A percentile compares a stretch with the other conserved stretches of the same genome.
Conservation (phyloP, 2,113 vertebrate genomes). For the Hippocampus mohnikei region DNA sequence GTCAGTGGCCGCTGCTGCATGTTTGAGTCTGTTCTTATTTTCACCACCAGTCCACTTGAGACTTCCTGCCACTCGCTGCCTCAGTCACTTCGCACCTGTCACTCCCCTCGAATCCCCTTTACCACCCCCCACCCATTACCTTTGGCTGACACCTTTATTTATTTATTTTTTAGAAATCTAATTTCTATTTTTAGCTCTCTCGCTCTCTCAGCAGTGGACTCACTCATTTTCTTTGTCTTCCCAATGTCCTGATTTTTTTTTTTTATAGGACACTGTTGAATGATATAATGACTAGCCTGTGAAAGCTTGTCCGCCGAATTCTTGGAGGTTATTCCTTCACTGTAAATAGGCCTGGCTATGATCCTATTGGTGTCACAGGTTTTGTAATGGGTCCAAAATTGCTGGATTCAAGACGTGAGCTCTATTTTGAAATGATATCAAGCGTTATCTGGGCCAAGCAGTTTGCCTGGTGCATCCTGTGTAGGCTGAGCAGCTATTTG, state of each 20-base stretch:
- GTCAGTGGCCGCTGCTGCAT: slow-evolving; percentile 12
- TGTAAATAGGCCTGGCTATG: slow-evolving; percentile 15
- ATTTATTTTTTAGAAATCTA: slow-evolving; percentile 12
- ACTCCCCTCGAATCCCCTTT: slow-evolving; percentile 35
- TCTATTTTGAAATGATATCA: slow-evolving; percentile 12
- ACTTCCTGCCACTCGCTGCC: slow-evolving; percentile 60
- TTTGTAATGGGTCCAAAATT: slow-evolving; percentile 33
- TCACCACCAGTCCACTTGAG: slow-evolving; percentile 40
- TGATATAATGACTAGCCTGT: slow-evolving; percentile 62
- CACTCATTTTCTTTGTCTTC: slow-evolving; percentile 38
- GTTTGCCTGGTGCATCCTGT: background rate
- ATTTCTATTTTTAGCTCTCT: slow-evolving; percentile 46
- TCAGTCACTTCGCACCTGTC: slow-evolving; percentile 54
- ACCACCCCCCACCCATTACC: slow-evolving; percentile 24
- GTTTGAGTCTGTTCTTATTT: slow-evolving; percentile 38
- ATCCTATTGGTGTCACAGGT: slow-evolving; percentile 23
- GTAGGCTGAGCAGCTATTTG: slow-evolving; percentile 23
- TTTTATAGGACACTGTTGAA: slow-evolving; percentile 47
- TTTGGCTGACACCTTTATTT: slow-evolving; percentile 15
- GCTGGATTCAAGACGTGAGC: slow-evolving; percentile 5
- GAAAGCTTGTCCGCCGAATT: slow-evolving; percentile 47
- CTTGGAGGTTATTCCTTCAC: slow-evolving; percentile 23
- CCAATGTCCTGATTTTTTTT: slow-evolving; percentile 51
- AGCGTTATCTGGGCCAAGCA: slow-evolving; percentile 5
- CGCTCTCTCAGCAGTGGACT: slow-evolving; percentile 21